phyloP scores from a whole-genome alignment of 2,888 invertebrate genomes.

The Drosophila barbarae region DNA sequence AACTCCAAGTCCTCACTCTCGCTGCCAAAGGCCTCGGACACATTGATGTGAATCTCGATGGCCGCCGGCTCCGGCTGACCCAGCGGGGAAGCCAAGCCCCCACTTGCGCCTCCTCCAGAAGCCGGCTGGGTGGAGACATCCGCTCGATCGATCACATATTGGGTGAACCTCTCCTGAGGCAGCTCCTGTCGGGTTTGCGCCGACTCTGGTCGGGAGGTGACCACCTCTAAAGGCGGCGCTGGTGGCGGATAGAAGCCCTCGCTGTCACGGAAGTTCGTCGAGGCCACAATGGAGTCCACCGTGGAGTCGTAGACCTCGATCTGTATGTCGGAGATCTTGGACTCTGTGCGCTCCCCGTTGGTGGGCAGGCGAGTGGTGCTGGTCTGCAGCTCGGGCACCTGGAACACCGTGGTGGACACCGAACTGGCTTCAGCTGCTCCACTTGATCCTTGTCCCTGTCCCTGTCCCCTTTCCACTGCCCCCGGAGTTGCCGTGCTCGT shows the following conservation, averaged over 20 bases:
- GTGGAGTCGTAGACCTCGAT: conserved; percentile 78
- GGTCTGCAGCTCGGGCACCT: conserved; percentile 60
- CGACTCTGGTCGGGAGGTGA: conserved; percentile 55
- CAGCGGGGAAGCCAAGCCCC: conserved; percentile 7
- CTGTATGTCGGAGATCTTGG: conserved; percentile 78
- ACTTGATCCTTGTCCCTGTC: neutral
- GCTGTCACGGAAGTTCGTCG: conserved; percentile 76
- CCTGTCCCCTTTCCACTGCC: neutral
- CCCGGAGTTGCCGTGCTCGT: conserved; percentile 28
- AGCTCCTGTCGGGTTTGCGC: conserved; percentile 1
- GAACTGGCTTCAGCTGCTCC: conserved; percentile 5
- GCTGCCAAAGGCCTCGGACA: conserved; percentile 77
- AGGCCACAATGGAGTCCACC: conserved; percentile 77
- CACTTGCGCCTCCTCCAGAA: conserved; percentile 23
- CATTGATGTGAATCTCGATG: conserved; percentile 79
- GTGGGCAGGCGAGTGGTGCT: conserved; percentile 52
- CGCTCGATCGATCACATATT: conserved; percentile 76
- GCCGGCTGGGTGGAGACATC: conserved; percentile 77
- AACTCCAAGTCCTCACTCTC: conserved; percentile 78
- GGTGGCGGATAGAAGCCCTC: conserved; percentile 54
- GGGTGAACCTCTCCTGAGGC: conserved; percentile 76
- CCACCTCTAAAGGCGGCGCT: conserved; percentile 18
- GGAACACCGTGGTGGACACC: conserved; percentile 74
- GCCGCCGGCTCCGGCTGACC: conserved; percentile 78
- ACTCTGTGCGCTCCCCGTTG: conserved; percentile 64